Base-by-base conservation (phyloP, 2,888 invertebrate species). In the Brachyopa scutellaris region DNA sequence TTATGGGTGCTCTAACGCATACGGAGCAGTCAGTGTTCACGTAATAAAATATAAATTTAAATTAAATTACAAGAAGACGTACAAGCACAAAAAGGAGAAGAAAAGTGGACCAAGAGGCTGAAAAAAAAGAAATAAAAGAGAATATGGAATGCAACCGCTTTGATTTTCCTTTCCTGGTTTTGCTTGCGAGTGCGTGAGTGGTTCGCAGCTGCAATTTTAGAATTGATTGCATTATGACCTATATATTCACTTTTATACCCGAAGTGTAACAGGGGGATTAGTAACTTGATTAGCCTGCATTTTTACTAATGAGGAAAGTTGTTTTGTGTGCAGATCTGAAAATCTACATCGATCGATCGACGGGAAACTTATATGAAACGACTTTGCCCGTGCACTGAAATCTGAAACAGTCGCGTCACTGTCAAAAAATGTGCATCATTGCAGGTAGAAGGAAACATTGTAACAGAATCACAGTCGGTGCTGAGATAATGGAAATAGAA, bases 31-130 rank as follows among this genome's bases (percentile, higher is more conserved):
- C 51, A 17, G 36, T 51, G 74, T 62, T 74, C 53, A 80, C 67
- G 79, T 80, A 80, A 69, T 74, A 73, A 74, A 74, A 74, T 49
- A 74, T 69, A 69, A 67, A 74, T 74, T 80, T 40, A 55, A 74
- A 80, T 74, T 61, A 62, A 74, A 74, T 69, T 67, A 29, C 55
- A 69, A 57, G 33, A 36, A 51, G 61, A 36, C 33, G 55, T 8
- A 19, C 31, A 49, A 26, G 36, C 6, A 61, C 3, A 45, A 31
- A n/a, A 9, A 9, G 23, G 23, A 7, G 42, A 51, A 8, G 26
- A n/a, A 9, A 6, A 3, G 13, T 7, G 8, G 55, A 8, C 23
- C 29, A 64, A 9, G 38, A 23, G 33, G 33, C 42, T 21, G 19
- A 33, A 2, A 11, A 40, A 26, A 19, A 29, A 8, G 17, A 31